These are phyloP conservation scores for Esox lucius DNA, from an alignment of 2,797 vertebrate genomes.

Conservation along the genomic window DNA sequence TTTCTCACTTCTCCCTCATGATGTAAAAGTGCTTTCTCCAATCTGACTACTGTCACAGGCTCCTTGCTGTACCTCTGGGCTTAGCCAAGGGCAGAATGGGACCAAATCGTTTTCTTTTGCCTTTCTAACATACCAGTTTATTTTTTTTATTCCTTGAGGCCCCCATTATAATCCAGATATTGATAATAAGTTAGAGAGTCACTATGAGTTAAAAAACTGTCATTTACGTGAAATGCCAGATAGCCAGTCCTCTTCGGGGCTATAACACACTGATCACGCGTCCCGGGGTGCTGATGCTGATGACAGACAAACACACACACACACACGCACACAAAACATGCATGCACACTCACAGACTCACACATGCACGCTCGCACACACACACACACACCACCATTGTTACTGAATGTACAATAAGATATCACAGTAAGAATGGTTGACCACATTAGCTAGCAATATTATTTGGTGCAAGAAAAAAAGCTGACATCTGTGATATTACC, in stretches of 20 bases:
- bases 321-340: no score
- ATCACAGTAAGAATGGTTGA: background rate
- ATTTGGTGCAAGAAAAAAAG: background rate
- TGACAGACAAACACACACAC: background rate
- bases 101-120: no score
- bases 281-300: background rate
- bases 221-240: no score
- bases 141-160: no score
- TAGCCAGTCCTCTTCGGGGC: background rate
- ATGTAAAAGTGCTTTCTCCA: slow-evolving; percentile 45
- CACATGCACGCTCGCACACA: no score
- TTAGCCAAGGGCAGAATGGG: background rate
- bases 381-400: no score
- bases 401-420: background rate
- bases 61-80: background rate
- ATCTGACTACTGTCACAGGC: slow-evolving; percentile 48
- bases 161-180: no score
- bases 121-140: no score
- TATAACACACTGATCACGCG: background rate
- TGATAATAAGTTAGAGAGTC: no score
- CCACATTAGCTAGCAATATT: background rate
- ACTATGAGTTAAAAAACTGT: no score
- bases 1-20: slow-evolving; percentile 17
- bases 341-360: no score
- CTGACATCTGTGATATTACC: background rate